Base-by-base conservation (phyloP, 1,140 invertebrate species). In the Drosophila pachea region DNA sequence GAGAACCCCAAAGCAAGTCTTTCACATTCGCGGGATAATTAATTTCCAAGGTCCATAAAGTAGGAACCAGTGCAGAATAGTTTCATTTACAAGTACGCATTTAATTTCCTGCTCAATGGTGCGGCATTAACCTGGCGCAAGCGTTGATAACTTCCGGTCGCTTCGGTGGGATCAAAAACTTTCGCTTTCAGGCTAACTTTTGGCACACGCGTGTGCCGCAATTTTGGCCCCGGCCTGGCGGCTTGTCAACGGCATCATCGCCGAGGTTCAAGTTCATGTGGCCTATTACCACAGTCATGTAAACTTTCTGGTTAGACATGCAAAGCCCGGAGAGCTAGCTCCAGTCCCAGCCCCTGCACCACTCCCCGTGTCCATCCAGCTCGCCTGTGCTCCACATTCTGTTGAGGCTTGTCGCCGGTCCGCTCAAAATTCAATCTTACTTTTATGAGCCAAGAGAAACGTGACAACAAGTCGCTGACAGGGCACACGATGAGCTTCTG, bases 341-440 rank as follows among this genome's bases (percentile, higher is more conserved):
- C 43, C 45, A 43, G 40, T 42, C n/a, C 22, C 40, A 16, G 6
- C 40, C 12, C 40, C 8, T 43, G 38, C 38, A 40, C 5, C 11
- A 9, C 38, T 4, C 38, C 38, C 38, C 11, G 3, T 14, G 40
- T 14, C 45, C 40, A 7, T n/a, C 4, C n/a, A 4, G 1, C 22
- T 22, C 3, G 22, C 22, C 22, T 3, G 22, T 1, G 22, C 22
- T 22, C 22, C 49, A 2, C 8, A 22, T 49, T 62, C 49, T 35
- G 73, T 54, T 11, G 45, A 5, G 59, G 61, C 67, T 79, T 70
- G 43, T 66, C 48, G 77, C 49, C 33, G 69, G 48, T 61, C 79
- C 76, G 76, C 65, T 86, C 76, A 83, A 86, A 86, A 83, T 86
- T 84, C 81, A 84, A 84, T 84, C 81, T 86, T 68, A 77, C 76